Evolutionary conservation across 2,113 vertebrate species (phyloP), one percentile per base, ranked within the genome.

Genomic region (Eudyptes chrysolophus): DNA sequence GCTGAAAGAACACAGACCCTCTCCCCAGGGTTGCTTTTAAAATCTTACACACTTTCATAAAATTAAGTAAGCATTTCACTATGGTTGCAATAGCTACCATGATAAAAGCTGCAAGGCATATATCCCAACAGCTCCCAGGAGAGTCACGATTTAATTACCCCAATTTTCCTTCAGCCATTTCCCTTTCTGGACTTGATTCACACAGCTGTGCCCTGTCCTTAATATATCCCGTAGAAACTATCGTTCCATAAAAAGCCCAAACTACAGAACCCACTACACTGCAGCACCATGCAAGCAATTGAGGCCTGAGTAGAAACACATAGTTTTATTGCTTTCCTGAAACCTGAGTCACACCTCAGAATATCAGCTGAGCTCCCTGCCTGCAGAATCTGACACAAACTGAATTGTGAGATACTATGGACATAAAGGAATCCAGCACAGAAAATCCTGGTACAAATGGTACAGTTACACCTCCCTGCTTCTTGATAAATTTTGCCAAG

Each of bases 281-380:
- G 44, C 18, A 60, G 40, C 60, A 51, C 68, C 61, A 5, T 2
- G 34, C 46, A 64, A 48, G 60, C 6, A 60, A 58, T 0, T 1
- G 34, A 80, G 27, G 18, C 9, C 10, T 12, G 4, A 86, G 51
- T 0, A 61, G 25, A 88, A 89, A 46, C 17, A 54, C 0, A 0
- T 1, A 9, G 13, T 17, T 55, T 44, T 11, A 21, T 29, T 27
- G 32, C 58, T 75, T 46, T 36, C 18, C 20, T 25, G 42, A 44
- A 65, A 79, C 29, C 49, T 4, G 42, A 66, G 57, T 51, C 38
- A 64, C 57, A 57, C 13, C 48, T 68, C 81, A 30, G 40, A n/a
- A 9, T 2, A 22, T 4, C 32, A 71, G 32, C 65, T 61, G 55
- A 92, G 78, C 55, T 65, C 57, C 38, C 25, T 32, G 27, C 40